Conservation (phyloP, 37 sponge, comb jelly and placozoan species). For the Chondrilla cf. caribensis region DNA sequence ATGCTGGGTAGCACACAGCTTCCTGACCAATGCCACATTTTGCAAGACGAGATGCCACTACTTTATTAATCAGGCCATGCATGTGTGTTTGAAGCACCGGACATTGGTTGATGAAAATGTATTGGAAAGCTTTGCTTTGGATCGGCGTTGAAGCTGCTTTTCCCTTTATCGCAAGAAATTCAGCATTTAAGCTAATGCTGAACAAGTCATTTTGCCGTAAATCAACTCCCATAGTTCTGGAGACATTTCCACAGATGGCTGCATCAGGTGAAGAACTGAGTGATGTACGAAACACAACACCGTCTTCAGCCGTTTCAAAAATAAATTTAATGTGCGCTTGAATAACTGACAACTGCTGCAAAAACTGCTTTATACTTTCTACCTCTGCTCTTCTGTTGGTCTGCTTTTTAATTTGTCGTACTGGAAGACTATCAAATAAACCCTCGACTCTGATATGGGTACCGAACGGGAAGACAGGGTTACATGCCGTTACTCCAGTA, state of each 20-base stretch:
- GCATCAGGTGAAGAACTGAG: background rate
- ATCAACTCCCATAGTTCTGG: background rate
- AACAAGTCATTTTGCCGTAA: background rate
- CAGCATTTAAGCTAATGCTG: background rate
- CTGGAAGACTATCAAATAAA: conserved; percentile 12
- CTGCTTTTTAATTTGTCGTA: background rate
- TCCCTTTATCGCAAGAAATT: background rate
- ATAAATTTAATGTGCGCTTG: background rate
- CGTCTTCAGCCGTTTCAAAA: background rate
- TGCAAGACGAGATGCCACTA: background rate
- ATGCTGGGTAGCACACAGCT: background rate
- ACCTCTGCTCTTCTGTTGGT: background rate
- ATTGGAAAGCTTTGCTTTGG: conserved; percentile 48
- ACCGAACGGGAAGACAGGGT: background rate
- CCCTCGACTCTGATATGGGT: background rate
- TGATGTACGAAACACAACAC: background rate
- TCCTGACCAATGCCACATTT: background rate
- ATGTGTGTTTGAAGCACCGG: conserved; percentile 50
- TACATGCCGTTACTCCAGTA: background rate
- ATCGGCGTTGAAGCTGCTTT: background rate
- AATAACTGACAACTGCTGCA: background rate
- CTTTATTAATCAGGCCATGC: conserved; percentile 30
- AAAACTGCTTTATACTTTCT: background rate
- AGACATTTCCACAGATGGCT: background rate
- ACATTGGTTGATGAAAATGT: conserved; percentile 63